These are phyloP conservation scores for Platyrinchus mystaceus DNA, from an alignment of 2,797 vertebrate genomes.

Conservation along the genomic window DNA sequence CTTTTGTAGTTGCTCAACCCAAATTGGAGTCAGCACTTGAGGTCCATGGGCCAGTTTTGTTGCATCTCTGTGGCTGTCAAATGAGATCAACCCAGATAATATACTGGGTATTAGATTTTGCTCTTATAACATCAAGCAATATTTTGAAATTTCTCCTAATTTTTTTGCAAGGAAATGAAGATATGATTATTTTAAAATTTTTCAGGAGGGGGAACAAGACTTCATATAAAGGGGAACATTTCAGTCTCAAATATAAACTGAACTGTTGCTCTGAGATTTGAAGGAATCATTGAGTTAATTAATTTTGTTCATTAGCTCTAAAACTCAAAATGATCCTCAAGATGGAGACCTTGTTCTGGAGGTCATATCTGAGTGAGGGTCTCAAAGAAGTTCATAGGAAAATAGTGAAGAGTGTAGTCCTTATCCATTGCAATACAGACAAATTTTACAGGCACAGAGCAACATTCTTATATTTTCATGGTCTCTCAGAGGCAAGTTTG, in stretches of 20 bases:
- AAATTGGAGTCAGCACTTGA: neutral
- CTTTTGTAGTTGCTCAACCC: neutral
- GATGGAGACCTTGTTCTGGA: neutral
- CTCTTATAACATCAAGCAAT: neutral
- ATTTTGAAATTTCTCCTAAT: neutral
- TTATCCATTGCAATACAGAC: neutral
- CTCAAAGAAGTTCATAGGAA: neutral
- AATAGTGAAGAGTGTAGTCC: neutral
- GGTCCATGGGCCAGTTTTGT: neutral
- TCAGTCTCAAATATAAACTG: neutral
- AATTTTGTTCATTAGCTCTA: neutral
- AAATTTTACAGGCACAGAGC: neutral
- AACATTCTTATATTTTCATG: neutral
- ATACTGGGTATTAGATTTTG: neutral
- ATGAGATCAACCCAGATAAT: neutral
- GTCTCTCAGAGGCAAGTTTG: neutral
- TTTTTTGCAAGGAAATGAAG: neutral
- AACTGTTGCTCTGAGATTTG: neutral
- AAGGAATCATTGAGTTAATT: neutral
- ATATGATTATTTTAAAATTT: neutral
- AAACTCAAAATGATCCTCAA: neutral
- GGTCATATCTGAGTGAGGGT: neutral
- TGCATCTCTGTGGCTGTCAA: neutral
- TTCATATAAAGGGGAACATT: neutral
- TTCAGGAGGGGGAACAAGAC: neutral